A percentile compares a stretch with the other conserved stretches of the same genome.
Conservation (phyloP, 2,113 vertebrate species). For the Misgurnus mizolepis region DNA sequence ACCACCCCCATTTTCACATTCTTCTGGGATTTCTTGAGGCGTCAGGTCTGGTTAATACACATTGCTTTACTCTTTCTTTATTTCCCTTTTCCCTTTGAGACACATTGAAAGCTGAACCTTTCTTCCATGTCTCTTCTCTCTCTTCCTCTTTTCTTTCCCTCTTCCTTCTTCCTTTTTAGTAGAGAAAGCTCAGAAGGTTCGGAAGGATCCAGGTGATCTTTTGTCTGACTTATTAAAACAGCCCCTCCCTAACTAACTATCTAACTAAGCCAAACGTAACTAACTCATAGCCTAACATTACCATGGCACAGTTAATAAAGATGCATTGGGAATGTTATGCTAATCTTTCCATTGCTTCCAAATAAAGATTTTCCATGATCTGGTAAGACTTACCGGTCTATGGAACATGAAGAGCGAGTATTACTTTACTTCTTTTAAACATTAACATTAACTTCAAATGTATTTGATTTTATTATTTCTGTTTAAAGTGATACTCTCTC, state of each 20-base stretch:
- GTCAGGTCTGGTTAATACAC: too few species aligned
- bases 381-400: slow-evolving; percentile 77
- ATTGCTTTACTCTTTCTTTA: slow-evolving; percentile 56
- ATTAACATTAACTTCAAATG: not conserved
- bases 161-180: slow-evolving; percentile 65
- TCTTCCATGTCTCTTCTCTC: slow-evolving; percentile 62
- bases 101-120: slow-evolving; percentile 51
- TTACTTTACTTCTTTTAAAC: not conserved
- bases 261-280: slow-evolving; percentile 56
- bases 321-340: slow-evolving; percentile 59
- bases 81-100: slow-evolving; percentile 68
- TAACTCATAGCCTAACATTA: slow-evolving; percentile 51
- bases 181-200: slow-evolving; percentile 80
- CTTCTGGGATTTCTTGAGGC: too few species aligned
- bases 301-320: slow-evolving; percentile 24
- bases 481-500: slow-evolving; percentile 28
- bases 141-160: slow-evolving; percentile 51
- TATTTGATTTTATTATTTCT: not conserved
- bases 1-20: too few species aligned
- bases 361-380: slow-evolving; percentile 81
- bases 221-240: slow-evolving; percentile 81
- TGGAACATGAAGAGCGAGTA: slow-evolving; percentile 31
- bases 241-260: slow-evolving; percentile 59
- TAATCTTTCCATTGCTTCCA: slow-evolving; percentile 73
- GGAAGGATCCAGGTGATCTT: slow-evolving; percentile 90